These are phyloP conservation scores for Machimus rusticus DNA, from an alignment of 2,888 invertebrate species.

Conservation along the genomic window DNA sequence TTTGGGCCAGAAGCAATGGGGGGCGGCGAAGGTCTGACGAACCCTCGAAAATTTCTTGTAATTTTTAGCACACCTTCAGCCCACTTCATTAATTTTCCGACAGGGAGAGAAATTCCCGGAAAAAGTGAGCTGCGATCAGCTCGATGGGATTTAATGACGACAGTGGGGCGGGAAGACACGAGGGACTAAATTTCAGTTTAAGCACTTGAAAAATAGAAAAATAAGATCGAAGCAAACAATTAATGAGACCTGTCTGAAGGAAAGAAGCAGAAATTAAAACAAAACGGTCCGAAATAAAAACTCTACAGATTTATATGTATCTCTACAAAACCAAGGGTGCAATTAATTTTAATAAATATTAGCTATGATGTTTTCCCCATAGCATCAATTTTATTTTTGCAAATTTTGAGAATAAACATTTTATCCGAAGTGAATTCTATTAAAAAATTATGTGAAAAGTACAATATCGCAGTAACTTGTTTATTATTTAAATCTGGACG, in stretches of 20 bases:
- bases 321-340: too few relatives aligned
- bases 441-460: too few relatives aligned
- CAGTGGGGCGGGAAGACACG: background rate
- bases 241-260: background rate
- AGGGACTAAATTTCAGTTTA: background rate
- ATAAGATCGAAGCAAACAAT: background rate
- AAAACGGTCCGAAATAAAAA: too few relatives aligned
- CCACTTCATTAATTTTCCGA: slow-evolving; percentile 4
- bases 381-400: too few relatives aligned
- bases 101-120: background rate
- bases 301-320: too few relatives aligned
- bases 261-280: background rate
- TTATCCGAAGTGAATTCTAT: too few relatives aligned
- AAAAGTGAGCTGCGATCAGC: background rate
- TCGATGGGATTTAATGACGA: background rate
- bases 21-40: background rate
- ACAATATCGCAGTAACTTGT: too few relatives aligned
- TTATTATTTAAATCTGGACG: too few relatives aligned
- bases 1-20: background rate
- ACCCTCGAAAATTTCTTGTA: background rate
- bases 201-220: background rate
- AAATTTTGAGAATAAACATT: too few relatives aligned
- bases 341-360: too few relatives aligned
- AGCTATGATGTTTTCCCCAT: too few relatives aligned
- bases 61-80: background rate